These are phyloP conservation scores for Formicarius rufipectus DNA, from an alignment of 2,113 vertebrate genomes.

Conservation along the genomic window DNA sequence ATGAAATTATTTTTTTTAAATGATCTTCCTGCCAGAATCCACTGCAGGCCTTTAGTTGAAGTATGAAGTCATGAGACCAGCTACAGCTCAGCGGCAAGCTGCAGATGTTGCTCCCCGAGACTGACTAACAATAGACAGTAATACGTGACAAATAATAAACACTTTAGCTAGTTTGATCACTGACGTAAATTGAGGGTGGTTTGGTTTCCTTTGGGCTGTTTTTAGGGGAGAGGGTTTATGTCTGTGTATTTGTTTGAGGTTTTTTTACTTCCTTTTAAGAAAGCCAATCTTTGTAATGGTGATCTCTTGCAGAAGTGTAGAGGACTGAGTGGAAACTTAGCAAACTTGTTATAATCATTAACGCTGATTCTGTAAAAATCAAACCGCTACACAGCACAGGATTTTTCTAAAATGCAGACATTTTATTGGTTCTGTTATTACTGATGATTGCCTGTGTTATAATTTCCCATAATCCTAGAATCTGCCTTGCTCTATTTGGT, in stretches of 20 bases:
- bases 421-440: neutral
- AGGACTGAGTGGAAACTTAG: neutral
- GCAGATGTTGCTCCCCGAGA: neutral
- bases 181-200: neutral
- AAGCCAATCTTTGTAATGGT: neutral
- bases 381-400: rapidly evolving
- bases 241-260: neutral
- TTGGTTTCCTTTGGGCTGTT: neutral
- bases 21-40: neutral
- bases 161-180: neutral
- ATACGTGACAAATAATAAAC: neutral
- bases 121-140: neutral
- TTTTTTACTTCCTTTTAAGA: neutral
- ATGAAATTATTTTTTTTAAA: neutral
- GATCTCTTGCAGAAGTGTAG: neutral
- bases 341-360: neutral
- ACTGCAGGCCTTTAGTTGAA: neutral
- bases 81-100: neutral
- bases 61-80: neutral
- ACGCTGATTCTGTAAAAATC: neutral
- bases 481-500: neutral
- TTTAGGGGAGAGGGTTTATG: no score
- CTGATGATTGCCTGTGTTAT: neutral
- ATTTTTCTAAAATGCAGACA: neutral
- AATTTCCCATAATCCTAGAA: neutral